Evolutionary conservation across 2,113 vertebrate species (phyloP).

Genomic region (Blennius ocellaris): DNA sequence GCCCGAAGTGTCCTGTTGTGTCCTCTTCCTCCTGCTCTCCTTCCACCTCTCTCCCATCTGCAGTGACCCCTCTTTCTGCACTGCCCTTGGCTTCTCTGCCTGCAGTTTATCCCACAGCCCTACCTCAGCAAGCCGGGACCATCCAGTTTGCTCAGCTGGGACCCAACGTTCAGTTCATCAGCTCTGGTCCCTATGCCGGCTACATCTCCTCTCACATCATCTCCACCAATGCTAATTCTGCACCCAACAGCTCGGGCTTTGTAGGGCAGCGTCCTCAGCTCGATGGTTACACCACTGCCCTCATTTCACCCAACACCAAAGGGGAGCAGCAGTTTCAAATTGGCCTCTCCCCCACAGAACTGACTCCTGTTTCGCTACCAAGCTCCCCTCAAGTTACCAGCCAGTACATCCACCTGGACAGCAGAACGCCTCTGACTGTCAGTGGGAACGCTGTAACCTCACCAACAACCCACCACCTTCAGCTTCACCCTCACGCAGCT

Average conservation of each 20-base stretch:
- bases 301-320: conserved; percentile 88
- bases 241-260: conserved; percentile 83
- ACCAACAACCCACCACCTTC: conserved; percentile 86
- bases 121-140: conserved; percentile 89
- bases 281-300: conserved; percentile 92
- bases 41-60: conserved; percentile 62
- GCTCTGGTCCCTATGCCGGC: conserved; percentile 92
- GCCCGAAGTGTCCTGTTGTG: conserved; percentile 84
- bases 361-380: conserved; percentile 88
- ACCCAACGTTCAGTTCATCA: conserved; percentile 96
- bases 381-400: conserved; percentile 85
- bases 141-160: conserved; percentile 94
- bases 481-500: conserved; percentile 91
- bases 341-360: conserved; percentile 87
- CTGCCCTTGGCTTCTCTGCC: conserved; percentile 90
- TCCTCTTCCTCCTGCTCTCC: conserved; percentile 62
- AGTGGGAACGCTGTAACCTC: conserved; percentile 82
- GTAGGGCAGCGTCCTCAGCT: conserved; percentile 87
- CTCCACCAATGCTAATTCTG: conserved; percentile 83
- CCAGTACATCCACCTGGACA: conserved; percentile 95
- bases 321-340: conserved; percentile 88
- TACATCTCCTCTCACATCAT: conserved; percentile 97
- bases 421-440: conserved; percentile 88
- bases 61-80: conserved; percentile 80
- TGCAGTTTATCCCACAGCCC: conserved; percentile 87